Base-by-base conservation (phyloP, 1,140 invertebrate species). In the Scaptodrosophila lebanonensis region DNA sequence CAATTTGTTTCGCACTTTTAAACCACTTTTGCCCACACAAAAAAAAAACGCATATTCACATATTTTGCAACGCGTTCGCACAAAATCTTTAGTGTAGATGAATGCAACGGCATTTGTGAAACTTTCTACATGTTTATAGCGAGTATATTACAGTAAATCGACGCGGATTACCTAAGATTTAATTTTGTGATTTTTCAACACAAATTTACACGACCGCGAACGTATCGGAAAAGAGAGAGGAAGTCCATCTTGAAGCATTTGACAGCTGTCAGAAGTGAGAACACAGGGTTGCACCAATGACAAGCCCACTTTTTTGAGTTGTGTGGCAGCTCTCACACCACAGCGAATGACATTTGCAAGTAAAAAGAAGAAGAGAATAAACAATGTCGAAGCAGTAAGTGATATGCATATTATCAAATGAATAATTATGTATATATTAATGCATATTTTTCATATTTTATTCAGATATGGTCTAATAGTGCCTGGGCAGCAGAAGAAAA, bases 161-260 rank as follows among this genome's bases (percentile, higher is more conserved):
- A 53, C 66, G 63, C 33, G 68, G 83, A 79, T 86, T 86, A 86
- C 84, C 84, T 86, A 77, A 67, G 84, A 86, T 86, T 77, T 73
- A 70, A 54, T 62, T 58, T 77, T 77, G 69, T 84, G 69, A 64
- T 83, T 79, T 76, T 85, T 69, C 69, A 84, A 84, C 59, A 84
- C 79, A 83, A 82, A 70, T 77, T 73, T 76, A 85, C 83, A 79
- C 83, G 72, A 85, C 75, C 83, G 83, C 83, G 82, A 84, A 84
- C 82, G 82, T 79, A 84, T 84, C 77, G 79, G 77, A 83, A 84
- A 84, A 84, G 53, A 61, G 58, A 61, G 82, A 84, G 79, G 79
- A 84, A 83, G 79, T 84, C 47, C 54, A 60, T 61, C 39, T 60
- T 57, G 60, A 49, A 50, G 39, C 61, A 70, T 66, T 73, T 84